Evolutionary conservation across 2,113 vertebrate genomes (phyloP), one percentile per base, ranked within the genome.

Genomic region (Oreochromis spilurus): DNA sequence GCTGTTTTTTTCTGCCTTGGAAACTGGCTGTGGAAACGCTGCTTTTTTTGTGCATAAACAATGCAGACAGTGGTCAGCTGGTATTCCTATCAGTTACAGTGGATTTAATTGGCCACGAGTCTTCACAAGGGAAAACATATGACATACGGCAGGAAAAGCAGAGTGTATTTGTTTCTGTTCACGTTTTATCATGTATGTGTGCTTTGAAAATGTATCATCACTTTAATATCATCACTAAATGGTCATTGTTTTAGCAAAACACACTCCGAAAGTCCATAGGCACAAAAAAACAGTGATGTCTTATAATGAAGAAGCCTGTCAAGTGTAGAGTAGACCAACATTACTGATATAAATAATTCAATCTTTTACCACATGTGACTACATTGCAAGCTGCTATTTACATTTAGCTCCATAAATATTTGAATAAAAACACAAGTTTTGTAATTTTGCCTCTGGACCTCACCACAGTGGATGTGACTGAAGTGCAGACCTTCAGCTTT

Each of bases 101-200:
- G 9, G 43, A 85, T 67, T 38, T 43, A 67, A 81, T 70, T 67
- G 58, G 77, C 65, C 36, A 43, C 10, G 13, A 36, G 45, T 7
- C 43, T 55, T 67, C 58, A 70, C 77, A 7, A 65, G 77, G 50
- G 58, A 67, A 72, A 85, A 19, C 70, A 75, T 75, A 75, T 29
- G 4, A 40, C 9, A 19, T 9, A 48, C 0, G 0, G 40, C 40
- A 48, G 40, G 9, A 48, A 48, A 75, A 48, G 14, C 67, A 6
- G 16, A 11, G 24, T 5, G 50, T 11, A 45, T 72, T 26, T 3
- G 9, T 75, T 12, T 75, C 70, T 31, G 16, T 50, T 29, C 16
- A 75, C 43, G 48, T 75, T 75, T 75, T 50, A 12, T 50, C 43
- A 48, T 7, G 16, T 5, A 7, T 12, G 0, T 75, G 16, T 50